Evolutionary conservation across 1,140 invertebrate genomes (phyloP).

Genomic region (Drosophila busckii): DNA sequence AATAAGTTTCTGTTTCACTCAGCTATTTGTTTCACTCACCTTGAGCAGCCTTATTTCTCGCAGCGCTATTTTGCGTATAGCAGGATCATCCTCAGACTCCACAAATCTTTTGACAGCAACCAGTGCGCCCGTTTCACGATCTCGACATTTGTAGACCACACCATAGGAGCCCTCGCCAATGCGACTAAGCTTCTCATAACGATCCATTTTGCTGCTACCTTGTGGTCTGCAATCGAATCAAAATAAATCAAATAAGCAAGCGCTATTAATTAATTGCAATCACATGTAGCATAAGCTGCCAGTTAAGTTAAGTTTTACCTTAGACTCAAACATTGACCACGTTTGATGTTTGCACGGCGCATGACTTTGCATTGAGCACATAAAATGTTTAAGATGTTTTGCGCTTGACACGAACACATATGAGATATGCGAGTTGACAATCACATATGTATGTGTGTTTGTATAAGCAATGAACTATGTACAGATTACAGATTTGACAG

Average conservation of each 20-base stretch:
- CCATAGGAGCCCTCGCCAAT: constrained; percentile 99
- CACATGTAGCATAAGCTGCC: no score
- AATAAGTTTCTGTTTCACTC: neutral
- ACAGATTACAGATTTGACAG: constrained; percentile 29
- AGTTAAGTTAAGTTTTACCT: constrained; percentile 52
- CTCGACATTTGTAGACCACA: constrained; percentile 98
- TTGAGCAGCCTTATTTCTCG: constrained; percentile 98
- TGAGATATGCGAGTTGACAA: constrained; percentile 42
- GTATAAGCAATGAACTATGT: constrained; percentile 14
- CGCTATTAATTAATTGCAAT: neutral
- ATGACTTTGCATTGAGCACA: constrained; percentile 76
- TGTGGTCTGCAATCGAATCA: constrained; percentile 82
- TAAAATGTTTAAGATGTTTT: constrained; percentile 55
- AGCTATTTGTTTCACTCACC: constrained; percentile 81
- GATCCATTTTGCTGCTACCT: constrained; percentile 96
- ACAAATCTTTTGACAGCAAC: constrained; percentile 99
- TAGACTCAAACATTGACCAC: constrained; percentile 74
- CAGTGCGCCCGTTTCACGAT: constrained; percentile 95
- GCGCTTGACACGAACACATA: constrained; percentile 67
- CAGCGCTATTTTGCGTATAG: constrained; percentile 98
- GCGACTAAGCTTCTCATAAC: constrained; percentile 97
- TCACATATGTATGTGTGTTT: constrained; percentile 12
- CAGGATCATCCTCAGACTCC: constrained; percentile 98
- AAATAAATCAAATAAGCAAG: neutral
- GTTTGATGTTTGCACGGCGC: constrained; percentile 73